Evolutionary conservation across 2,888 invertebrate genomes (phyloP), one percentile per base, ranked within the genome.

Genomic region (Conops quadrifasciatus): DNA sequence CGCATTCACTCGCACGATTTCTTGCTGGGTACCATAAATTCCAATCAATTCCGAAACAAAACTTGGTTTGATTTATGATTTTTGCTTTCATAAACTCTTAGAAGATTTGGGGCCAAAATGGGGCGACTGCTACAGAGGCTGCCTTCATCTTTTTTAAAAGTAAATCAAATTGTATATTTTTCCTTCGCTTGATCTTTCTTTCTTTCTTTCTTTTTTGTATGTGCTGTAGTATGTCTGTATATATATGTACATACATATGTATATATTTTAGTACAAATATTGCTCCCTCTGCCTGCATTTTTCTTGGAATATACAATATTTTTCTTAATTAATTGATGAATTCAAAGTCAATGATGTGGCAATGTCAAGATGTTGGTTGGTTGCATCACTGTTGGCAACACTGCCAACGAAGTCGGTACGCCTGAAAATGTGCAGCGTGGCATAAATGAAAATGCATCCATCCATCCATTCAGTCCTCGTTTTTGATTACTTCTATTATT

Each of bases 281-380:
- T 36, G n/a, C 24, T 64, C 49, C 11, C 36, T 28, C n/a, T n/a
- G 65, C 51, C 65, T 49, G 65, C 65, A 65, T 65, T 65, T 26
- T 5, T 64, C 26, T 24, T 1, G 16, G 7, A 47, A 21, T 19
- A 49, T 26, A 24, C n/a, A 7, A 26, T 64, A 21, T 16, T n/a
- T 9, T 53, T 28, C 16, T 45, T 59, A 28, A 11, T 67, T 67
- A 59, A 67, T 67, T 67, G 67, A 67, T 45, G 45, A 67, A 67
- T 59, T 58, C 58, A 45, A 59, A 65, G 65, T 65, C 65, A 65
- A 53, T 53, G 65, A 51, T 53, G 65, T 53, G 65, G 30, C 65
- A 65, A 65, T 16, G 36, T 53, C n/a, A 49, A 19, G 26, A 16
- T 64, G 49, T 64, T n/a, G 62, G 16, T 21, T n/a, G n/a, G n/a